Evolutionary conservation across 2,113 vertebrate species (phyloP).

Genomic region (Raja brachyura): DNA sequence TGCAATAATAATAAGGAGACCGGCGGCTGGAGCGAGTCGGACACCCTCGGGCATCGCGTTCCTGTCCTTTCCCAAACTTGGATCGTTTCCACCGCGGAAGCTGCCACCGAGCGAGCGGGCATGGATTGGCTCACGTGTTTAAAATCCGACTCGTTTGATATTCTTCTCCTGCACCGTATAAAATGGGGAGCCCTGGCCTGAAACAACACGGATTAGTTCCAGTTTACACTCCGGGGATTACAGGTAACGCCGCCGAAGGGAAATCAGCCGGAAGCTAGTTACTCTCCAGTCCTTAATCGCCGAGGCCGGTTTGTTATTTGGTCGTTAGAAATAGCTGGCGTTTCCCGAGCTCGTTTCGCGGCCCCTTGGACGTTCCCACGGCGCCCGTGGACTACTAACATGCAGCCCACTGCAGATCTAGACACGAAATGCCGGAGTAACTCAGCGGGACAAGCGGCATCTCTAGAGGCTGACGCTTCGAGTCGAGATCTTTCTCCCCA

Average conservation of each 20-base stretch:
- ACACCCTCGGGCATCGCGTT: neutral
- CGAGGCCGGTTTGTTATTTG: neutral
- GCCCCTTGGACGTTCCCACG: neutral
- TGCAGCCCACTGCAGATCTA: neutral
- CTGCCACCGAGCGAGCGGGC: constrained; percentile 6
- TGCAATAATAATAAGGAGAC: neutral
- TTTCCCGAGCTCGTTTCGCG: neutral
- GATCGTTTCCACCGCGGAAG: neutral
- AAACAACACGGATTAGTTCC: neutral
- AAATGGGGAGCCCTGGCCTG: neutral
- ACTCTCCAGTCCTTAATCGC: neutral
- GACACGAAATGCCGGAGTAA: too few relatives aligned
- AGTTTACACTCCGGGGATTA: neutral
- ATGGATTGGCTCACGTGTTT: neutral
- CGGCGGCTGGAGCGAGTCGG: neutral
- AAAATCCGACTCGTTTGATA: neutral
- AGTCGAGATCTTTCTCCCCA: too few relatives aligned
- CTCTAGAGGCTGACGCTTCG: too few relatives aligned
- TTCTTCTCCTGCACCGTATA: neutral
- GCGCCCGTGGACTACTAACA: neutral
- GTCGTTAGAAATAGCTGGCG: neutral
- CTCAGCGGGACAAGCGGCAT: too few relatives aligned
- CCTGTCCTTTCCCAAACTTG: neutral
- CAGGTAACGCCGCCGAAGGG: neutral
- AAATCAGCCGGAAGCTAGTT: neutral